Conservation (phyloP, 1,140 invertebrate species). For the Drosophila ficusphila region DNA sequence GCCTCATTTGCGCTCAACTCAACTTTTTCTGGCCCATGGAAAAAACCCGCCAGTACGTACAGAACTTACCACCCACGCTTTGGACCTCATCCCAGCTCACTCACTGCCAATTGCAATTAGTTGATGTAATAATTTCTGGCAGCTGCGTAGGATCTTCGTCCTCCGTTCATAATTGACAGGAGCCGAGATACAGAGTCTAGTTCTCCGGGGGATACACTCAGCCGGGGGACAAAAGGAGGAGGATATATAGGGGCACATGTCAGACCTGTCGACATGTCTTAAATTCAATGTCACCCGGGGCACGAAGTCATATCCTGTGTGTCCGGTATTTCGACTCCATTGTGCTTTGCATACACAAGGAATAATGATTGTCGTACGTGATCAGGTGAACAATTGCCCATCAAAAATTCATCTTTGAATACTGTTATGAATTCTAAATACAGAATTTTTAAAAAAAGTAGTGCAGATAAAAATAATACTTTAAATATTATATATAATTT, state of each 20-base stretch:
- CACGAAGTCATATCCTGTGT: constrained; percentile 2
- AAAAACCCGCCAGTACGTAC: neutral
- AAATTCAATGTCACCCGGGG: constrained; percentile 59
- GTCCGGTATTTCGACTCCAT: constrained; percentile 19
- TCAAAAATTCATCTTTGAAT: too few relatives aligned
- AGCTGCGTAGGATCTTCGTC: constrained; percentile 20
- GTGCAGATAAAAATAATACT: too few relatives aligned
- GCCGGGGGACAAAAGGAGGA: constrained; percentile 10
- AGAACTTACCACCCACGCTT: neutral
- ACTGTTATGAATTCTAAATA: too few relatives aligned
- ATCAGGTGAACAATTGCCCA: too few relatives aligned
- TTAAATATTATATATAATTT: too few relatives aligned
- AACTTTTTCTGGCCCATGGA: constrained; percentile 17
- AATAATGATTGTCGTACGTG: neutral
- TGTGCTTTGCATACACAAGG: constrained; percentile 29
- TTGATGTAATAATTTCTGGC: constrained; percentile 57
- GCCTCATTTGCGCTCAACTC: constrained; percentile 65
- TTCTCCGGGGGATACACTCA: neutral
- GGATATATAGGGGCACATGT: constrained; percentile 51
- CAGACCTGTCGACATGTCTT: constrained; percentile 58
- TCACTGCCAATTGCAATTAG: constrained; percentile 58
- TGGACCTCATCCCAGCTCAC: neutral
- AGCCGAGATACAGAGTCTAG: constrained; percentile 8
- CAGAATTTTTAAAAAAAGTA: too few relatives aligned
- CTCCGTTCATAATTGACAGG: constrained; percentile 35